Base-by-base conservation (phyloP, 2,888 invertebrate species). In the Orthosia gracilis region DNA sequence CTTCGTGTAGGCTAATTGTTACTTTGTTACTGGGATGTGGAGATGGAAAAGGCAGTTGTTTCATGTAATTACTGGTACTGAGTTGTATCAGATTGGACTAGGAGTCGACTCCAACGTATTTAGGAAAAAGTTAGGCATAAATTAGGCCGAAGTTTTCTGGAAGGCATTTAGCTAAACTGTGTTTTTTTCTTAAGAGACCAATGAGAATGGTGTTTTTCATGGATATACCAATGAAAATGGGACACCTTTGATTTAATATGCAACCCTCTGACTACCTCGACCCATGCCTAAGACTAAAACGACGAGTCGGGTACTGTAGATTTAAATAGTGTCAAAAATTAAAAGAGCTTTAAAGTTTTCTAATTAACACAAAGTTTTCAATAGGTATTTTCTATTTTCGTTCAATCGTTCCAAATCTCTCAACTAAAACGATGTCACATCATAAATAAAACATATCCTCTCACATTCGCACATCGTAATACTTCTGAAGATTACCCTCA, bases 401-500 rank as follows among this genome's bases (percentile, higher is more conserved):
- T 31, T 3, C 0, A 47, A 23, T 5, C 18, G 3, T 58, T 15
- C 17, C 15, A 54, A 62, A 63, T 76, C n/a, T 12, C 23, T 2
- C 11, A 50, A 52, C 7, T 31, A 47, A 47, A 69, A 52, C 57
- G 7, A 17, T 7, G 2, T 31, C 17, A 50, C 45, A 66, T 13
- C 13, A n/a, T 0, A 65, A 12, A 40, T 7, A 26, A 15, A 18
- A 77, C 40, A 13, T 54, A 47, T 49, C 40, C n/a, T 45, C 15
- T 21, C 7, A n/a, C 3, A 63, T 64, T 80, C 26, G 2, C 75
- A 77, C 49, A 40, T 21, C 7, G 4, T 59, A 26, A 65, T 18
- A 81, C 71, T 74, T 71, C 70, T 71, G 57, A 40, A 70, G 5
- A 74, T 65, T 82, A 23, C 64, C 67, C 50, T 52, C 75, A 74